phyloP scores from a whole-genome alignment of 2,888 invertebrate species.

The Didymodactylos carnosus region DNA sequence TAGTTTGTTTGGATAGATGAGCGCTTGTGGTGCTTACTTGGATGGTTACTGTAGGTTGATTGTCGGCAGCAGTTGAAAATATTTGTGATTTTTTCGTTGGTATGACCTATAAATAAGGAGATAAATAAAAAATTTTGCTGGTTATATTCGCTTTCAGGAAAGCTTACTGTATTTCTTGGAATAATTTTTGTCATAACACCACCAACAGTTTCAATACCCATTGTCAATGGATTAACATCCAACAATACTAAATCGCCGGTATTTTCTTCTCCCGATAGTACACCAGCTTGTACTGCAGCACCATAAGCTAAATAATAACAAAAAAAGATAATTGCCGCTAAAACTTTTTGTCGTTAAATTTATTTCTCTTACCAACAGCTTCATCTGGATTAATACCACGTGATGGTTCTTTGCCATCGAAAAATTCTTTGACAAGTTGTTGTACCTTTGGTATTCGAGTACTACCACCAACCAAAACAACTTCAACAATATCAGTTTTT shows the following conservation, averaged over 20 bases:
- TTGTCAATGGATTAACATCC: conserved; percentile 90
- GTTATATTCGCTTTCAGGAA: too few species aligned
- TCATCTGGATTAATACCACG: conserved; percentile 97
- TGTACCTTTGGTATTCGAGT: conserved; percentile 95
- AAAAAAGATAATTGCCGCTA: neutral
- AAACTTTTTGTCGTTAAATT: neutral
- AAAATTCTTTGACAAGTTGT: conserved; percentile 46
- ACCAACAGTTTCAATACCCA: conserved; percentile 98
- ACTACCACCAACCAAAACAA: conserved; percentile 92
- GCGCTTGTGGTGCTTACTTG: too few species aligned
- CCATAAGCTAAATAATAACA: conserved; percentile 51
- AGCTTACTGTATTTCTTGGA: conserved; percentile 87
- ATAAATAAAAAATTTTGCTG: too few species aligned
- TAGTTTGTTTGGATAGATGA: too few species aligned
- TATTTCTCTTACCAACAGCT: conserved; percentile 45
- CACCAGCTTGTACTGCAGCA: conserved; percentile 93
- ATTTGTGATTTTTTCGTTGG: conserved; percentile 98
- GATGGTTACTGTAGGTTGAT: conserved; percentile 95
- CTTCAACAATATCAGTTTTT: conserved; percentile 92
- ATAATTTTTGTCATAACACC: conserved; percentile 99
- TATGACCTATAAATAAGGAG: too few species aligned
- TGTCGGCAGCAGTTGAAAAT: conserved; percentile 95
- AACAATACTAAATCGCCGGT: conserved; percentile 79
- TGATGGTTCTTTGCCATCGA: conserved; percentile 87
- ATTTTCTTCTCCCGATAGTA: conserved; percentile 85